phyloP scores from a whole-genome alignment of 2,113 vertebrate genomes.

The Scolopax mira region DNA sequence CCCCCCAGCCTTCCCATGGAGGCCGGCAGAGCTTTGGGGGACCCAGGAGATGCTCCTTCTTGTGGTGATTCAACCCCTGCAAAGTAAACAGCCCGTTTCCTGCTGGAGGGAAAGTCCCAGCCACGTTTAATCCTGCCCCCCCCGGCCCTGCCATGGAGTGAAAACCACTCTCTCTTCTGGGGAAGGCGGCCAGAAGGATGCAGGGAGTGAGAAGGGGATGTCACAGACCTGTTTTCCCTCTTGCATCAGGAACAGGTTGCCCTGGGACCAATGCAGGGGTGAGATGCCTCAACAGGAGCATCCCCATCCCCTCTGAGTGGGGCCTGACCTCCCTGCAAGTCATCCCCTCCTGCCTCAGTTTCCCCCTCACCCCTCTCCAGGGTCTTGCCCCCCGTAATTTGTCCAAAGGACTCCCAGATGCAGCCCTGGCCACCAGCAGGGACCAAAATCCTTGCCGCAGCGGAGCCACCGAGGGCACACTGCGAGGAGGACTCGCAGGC shows the following conservation, averaged over 20 bases:
- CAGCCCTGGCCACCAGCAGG: neutral
- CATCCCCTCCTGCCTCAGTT: neutral
- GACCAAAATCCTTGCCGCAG: neutral
- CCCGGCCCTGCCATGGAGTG: accelerated
- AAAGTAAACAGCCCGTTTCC: neutral
- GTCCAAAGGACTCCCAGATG: neutral
- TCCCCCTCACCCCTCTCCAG: neutral
- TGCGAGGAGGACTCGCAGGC: neutral
- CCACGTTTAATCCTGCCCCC: neutral
- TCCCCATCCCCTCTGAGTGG: accelerated
- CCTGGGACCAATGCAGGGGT: neutral
- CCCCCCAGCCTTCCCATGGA: neutral
- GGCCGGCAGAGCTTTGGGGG: neutral
- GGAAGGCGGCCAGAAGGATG: neutral
- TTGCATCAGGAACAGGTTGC: neutral
- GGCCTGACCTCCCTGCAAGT: neutral
- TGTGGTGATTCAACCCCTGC: neutral
- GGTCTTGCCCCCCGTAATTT: accelerated
- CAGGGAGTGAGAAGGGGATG: neutral
- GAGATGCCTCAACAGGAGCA: neutral
- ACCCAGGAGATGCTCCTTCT: neutral
- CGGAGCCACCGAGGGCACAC: accelerated
- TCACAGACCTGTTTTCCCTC: neutral
- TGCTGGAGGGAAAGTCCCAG: neutral
- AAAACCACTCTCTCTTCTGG: accelerated